A percentile compares a stretch with the other conserved stretches of the same genome.
These are phyloP conservation scores for Nannospalax galili DNA, from an alignment of 2,113 vertebrate genomes.

Conservation along the genomic window DNA sequence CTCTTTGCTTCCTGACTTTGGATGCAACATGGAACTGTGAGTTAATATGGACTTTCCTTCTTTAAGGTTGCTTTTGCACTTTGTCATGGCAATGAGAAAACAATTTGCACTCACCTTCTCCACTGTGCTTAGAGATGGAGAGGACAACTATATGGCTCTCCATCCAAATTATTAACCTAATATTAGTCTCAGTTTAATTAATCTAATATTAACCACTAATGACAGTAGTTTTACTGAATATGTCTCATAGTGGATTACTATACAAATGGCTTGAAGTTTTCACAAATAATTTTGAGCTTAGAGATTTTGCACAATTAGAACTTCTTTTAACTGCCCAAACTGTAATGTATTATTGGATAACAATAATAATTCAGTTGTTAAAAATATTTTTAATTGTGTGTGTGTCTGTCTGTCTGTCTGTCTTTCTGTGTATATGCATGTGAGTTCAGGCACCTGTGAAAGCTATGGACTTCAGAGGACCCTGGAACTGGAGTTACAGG, in stretches of 20 bases:
- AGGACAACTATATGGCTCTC: not conserved
- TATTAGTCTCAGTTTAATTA: too few relatives aligned
- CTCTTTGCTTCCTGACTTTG: not conserved
- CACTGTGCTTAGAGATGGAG: not conserved
- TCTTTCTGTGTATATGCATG: not conserved
- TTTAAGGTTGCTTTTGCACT: not conserved
- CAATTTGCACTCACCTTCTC: not conserved
- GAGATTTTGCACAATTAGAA: not conserved
- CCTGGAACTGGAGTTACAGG: too few relatives aligned
- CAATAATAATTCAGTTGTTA: not conserved
- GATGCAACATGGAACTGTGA: not conserved
- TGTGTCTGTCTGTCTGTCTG: not conserved
- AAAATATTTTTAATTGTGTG: too few relatives aligned
- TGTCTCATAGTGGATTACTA: not conserved
- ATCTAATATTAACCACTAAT: not conserved
- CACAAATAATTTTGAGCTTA: not conserved
- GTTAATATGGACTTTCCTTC: not conserved
- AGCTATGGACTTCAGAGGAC: too few relatives aligned
- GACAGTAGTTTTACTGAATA: not conserved
- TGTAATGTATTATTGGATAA: slow-evolving; percentile 12
- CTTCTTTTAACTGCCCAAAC: not conserved
- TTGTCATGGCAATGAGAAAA: not conserved
- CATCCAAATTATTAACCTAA: not conserved
- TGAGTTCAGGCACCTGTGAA: too few relatives aligned
- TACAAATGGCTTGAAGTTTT: not conserved